Percentiles rank a stretch among this genome's conserved stretches.
These are phyloP conservation scores for Cetonia aurata DNA, from an alignment of 2,888 invertebrate species.

Conservation along the genomic window DNA sequence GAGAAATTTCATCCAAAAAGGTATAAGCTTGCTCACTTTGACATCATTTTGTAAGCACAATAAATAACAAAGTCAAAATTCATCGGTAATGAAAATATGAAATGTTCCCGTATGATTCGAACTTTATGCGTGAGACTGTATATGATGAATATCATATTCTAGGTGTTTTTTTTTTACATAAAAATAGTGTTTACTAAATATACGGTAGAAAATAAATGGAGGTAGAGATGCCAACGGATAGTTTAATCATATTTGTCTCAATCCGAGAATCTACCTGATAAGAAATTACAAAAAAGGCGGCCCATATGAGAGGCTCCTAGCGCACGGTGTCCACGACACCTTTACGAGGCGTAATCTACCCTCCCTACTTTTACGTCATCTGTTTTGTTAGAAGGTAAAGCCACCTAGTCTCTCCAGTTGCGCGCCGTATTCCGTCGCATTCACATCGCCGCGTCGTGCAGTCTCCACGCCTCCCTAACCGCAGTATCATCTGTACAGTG, in stretches of 20 bases:
- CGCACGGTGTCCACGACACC: slow-evolving; percentile 39
- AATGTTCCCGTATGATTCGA: no score
- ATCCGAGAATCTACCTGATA: slow-evolving; percentile 21
- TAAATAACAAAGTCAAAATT: no score
- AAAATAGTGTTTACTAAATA: no score
- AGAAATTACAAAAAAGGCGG: slow-evolving; percentile 25
- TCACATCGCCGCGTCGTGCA: slow-evolving; percentile 2
- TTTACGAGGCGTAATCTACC: slow-evolving; percentile 41
- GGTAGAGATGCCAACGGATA: no score
- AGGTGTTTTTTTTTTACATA: no score
- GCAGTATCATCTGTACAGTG: slow-evolving; percentile 24
- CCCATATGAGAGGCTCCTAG: slow-evolving; percentile 11
- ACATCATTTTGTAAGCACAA: no score
- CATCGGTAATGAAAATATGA: no score
- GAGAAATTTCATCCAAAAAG: no score
- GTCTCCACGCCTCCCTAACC: not conserved
- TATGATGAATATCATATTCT: no score
- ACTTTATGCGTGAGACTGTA: no score
- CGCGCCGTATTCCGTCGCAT: slow-evolving; percentile 24
- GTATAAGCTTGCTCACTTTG: no score
- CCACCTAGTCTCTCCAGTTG: slow-evolving; percentile 34
- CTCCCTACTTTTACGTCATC: slow-evolving; percentile 42
- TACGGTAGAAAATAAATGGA: no score
- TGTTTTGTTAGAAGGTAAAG: slow-evolving; percentile 46
- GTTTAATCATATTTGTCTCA: not conserved